Evolutionary conservation across 2,797 vertebrate species (phyloP).

Genomic region (Tolypeutes matacus): DNA sequence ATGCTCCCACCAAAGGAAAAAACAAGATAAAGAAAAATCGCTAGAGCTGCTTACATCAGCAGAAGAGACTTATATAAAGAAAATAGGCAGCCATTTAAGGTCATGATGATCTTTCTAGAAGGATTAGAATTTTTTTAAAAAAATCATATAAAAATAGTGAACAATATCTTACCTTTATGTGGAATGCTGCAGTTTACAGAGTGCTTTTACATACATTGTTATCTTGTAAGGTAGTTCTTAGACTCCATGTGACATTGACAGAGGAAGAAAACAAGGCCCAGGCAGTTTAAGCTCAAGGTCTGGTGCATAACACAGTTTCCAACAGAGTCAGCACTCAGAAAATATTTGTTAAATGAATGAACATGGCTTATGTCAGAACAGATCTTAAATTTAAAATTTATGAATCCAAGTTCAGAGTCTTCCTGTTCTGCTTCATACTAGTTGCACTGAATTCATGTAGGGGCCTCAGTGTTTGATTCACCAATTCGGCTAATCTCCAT

Average conservation of each 20-base stretch:
- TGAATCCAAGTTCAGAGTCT: neutral
- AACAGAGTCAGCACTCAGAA: neutral
- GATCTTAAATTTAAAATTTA: neutral
- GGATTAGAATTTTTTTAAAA: slow-evolving; percentile 28
- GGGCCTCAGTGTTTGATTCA: neutral
- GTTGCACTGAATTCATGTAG: neutral
- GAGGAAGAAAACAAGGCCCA: neutral
- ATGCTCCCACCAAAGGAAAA: slow-evolving; percentile 50
- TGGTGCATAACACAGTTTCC: neutral
- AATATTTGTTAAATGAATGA: neutral
- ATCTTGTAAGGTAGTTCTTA: neutral
- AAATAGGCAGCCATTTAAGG: slow-evolving; percentile 32
- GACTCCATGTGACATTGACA: neutral
- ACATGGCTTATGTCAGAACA: neutral
- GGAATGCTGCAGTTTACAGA: neutral
- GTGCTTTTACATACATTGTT: neutral
- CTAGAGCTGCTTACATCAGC: slow-evolving; percentile 30
- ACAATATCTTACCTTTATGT: neutral
- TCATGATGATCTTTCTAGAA: slow-evolving; percentile 59
- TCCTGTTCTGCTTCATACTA: neutral
- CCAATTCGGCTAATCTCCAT: neutral
- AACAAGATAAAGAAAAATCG: slow-evolving; percentile 47
- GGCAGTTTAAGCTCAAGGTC: neutral
- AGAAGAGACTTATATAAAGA: slow-evolving; percentile 57
- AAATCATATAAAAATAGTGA: slow-evolving; percentile 35